Evolutionary conservation across 1,140 invertebrate genomes (phyloP).

Genomic region (Amphibalanus amphitrite): DNA sequence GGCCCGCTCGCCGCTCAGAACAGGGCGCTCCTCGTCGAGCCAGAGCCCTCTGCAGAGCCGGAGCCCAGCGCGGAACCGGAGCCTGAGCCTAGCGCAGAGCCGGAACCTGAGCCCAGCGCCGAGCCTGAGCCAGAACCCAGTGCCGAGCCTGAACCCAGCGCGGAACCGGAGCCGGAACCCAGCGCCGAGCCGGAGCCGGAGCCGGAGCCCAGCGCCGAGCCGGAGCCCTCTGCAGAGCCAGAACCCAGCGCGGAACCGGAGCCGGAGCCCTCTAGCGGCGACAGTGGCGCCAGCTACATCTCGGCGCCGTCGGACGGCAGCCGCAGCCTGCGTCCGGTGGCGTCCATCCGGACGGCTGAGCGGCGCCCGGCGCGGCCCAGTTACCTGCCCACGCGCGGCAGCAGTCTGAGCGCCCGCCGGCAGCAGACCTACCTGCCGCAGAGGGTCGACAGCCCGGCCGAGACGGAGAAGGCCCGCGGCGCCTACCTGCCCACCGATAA

Average conservation of each 20-base stretch:
- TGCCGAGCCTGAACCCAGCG: background rate
- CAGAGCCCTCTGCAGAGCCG: background rate
- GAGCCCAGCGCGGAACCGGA: background rate
- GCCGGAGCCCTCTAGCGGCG: background rate
- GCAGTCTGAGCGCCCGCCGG: background rate
- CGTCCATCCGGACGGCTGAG: no score
- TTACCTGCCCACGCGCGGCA: background rate
- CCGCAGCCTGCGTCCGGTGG: background rate
- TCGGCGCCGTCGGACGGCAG: background rate
- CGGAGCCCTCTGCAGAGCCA: no score
- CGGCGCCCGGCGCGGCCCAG: no score
- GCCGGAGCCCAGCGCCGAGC: no score
- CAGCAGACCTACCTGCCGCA: background rate
- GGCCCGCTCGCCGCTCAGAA: no score
- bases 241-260: background rate
- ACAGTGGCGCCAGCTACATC: background rate
- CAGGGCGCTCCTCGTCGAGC: no score
- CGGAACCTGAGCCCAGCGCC: background rate
- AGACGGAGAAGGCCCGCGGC: no score
- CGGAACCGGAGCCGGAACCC: background rate
- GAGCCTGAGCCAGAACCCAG: background rate
- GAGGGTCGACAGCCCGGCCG: no score
- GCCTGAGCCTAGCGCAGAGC: background rate
- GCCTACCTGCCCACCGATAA: background rate
- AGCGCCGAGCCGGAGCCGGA: no score